Conservation (phyloP, 53 echinoderm and acorn worm species). For the Mesocentrotus franciscanus region DNA sequence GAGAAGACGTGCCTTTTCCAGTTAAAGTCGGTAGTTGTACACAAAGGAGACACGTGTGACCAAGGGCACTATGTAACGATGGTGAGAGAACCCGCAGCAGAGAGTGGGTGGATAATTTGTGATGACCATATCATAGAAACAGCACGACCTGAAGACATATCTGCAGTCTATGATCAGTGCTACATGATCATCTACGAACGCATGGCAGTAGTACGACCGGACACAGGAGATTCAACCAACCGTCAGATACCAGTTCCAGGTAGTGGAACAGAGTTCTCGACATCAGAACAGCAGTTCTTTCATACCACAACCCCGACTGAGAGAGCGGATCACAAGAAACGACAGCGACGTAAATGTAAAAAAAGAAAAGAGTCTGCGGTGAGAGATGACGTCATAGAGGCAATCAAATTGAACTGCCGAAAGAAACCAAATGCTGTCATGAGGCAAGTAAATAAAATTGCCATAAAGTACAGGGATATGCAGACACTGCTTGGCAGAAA, state of each 20-base stretch:
- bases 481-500: no score
- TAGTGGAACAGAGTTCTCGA: background rate
- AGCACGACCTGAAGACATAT: constrained; percentile 4
- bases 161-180: constrained; percentile 56
- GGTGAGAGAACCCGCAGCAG: constrained; percentile 11
- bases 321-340: background rate
- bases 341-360: background rate
- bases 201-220: background rate
- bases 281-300: background rate
- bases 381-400: constrained; percentile 11
- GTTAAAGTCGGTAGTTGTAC: constrained; percentile 41
- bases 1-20: background rate
- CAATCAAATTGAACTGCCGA: constrained; percentile 52
- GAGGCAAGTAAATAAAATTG: background rate
- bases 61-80: constrained; percentile 42
- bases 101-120: constrained; percentile 28
- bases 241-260: background rate
- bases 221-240: background rate
- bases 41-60: constrained; percentile 53
- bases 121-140: constrained; percentile 68
- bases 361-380: background rate
- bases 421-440: constrained; percentile 47
- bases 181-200: constrained; percentile 17
- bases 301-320: background rate
- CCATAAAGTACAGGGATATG: no score